These are phyloP conservation scores for Brachyistius frenatus DNA, from an alignment of 2,113 vertebrate genomes.

Conservation along the genomic window DNA sequence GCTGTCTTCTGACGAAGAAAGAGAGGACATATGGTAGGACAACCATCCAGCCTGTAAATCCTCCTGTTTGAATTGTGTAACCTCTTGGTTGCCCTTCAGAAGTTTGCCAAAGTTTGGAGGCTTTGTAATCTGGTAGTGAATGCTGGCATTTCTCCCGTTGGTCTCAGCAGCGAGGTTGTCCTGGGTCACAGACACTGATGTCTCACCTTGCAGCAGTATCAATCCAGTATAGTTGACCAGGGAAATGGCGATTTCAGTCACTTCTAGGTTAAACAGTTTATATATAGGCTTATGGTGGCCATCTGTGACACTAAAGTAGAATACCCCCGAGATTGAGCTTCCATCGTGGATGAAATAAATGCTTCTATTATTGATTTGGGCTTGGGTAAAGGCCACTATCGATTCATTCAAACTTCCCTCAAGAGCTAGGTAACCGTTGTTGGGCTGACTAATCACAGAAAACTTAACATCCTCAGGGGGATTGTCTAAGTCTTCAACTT, in stretches of 20 bases:
- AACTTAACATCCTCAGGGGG: conserved; percentile 88
- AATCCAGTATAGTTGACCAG: conserved; percentile 86
- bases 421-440: conserved; percentile 89
- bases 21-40: conserved; percentile 86
- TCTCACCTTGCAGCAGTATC: conserved; percentile 86
- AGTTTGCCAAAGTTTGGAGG: conserved; percentile 85
- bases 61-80: conserved; percentile 85
- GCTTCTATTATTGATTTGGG: conserved; percentile 85
- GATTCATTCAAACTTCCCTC: conserved; percentile 78
- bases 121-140: conserved; percentile 85
- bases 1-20: conserved; percentile 81
- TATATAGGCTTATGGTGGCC: conserved; percentile 90
- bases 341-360: conserved; percentile 92
- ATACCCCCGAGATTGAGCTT: conserved; percentile 87
- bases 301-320: conserved; percentile 94
- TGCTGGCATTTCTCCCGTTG: conserved; percentile 85
- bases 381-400: conserved; percentile 88
- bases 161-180: conserved; percentile 86
- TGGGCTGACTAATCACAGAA: conserved; percentile 86
- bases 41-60: conserved; percentile 84
- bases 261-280: conserved; percentile 91
- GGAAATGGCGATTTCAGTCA: conserved; percentile 84
- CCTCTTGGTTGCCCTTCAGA: conserved; percentile 76
- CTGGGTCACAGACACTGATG: conserved; percentile 80
- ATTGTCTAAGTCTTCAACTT: conserved; percentile 90